phyloP scores from a whole-genome alignment of 35 echinoderm and acorn worm genomes.

The Ophioderma brevispina region DNA sequence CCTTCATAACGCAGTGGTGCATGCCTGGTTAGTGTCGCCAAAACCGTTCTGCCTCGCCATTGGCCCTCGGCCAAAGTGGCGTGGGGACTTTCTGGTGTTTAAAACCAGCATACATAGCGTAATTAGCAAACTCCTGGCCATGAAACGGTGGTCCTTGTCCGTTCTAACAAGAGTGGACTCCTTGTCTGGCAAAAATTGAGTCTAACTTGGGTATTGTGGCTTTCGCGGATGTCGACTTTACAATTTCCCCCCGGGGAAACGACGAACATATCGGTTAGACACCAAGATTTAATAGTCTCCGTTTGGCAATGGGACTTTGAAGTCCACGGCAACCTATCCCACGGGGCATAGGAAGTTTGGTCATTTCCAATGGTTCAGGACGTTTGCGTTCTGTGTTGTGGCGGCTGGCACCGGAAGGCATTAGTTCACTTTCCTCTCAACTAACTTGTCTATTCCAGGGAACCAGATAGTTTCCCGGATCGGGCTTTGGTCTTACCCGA shows the following conservation, averaged over 20 bases:
- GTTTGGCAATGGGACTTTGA: conserved; percentile 20
- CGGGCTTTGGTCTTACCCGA: conserved; percentile 67
- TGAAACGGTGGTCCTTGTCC: too few species aligned
- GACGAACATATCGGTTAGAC: conserved; percentile 57
- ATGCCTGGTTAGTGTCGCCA: too few species aligned
- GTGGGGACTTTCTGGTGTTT: too few species aligned
- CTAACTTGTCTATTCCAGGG: conserved; percentile 48
- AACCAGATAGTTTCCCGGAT: conserved; percentile 82
- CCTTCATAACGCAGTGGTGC: too few species aligned
- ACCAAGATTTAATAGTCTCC: conserved; percentile 74
- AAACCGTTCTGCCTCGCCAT: too few species aligned
- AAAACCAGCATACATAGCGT: too few species aligned
- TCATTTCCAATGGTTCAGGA: conserved; percentile 61
- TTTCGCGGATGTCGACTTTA: conserved; percentile 54
- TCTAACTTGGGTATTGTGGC: conserved; percentile 52
- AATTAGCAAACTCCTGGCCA: too few species aligned
- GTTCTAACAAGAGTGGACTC: too few species aligned
- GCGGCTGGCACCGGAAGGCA: conserved; percentile 59
- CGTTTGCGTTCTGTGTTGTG: neutral
- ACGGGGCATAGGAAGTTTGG: conserved; percentile 8
- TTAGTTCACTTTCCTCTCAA: conserved; percentile 44
- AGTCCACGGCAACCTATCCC: conserved; percentile 45
- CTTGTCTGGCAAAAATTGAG: conserved; percentile 48
- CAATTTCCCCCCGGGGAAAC: conserved; percentile 66
- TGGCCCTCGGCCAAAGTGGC: too few species aligned